A percentile compares a stretch with the other conserved stretches of the same genome.
Evolutionary conservation across 2,113 vertebrate species (phyloP).

Genomic region (Paracyprichromis sp.): DNA sequence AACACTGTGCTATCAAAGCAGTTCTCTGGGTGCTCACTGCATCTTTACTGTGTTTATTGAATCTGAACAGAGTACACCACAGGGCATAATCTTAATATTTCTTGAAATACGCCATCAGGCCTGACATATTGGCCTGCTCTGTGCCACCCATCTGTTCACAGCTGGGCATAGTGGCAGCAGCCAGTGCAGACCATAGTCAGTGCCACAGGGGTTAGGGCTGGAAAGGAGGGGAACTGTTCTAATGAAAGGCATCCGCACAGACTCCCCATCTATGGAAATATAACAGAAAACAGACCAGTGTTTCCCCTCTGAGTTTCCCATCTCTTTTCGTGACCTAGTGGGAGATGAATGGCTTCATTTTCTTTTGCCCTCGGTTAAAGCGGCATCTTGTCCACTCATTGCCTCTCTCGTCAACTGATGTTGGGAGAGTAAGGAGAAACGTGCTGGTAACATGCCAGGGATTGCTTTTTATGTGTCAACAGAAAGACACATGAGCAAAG

Average conservation of each 20-base stretch:
- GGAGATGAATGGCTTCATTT: slow-evolving; percentile 64
- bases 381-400: slow-evolving; percentile 40
- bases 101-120: slow-evolving; percentile 27
- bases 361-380: slow-evolving; percentile 60
- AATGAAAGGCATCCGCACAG: neutral
- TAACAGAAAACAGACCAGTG: slow-evolving; percentile 17
- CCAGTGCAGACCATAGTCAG: neutral
- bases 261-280: slow-evolving; percentile 10
- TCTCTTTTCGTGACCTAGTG: slow-evolving; percentile 41
- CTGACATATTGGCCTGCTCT: slow-evolving; percentile 28
- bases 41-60: slow-evolving; percentile 6
- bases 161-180: neutral
- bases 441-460: slow-evolving; percentile 30
- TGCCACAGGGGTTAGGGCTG: slow-evolving; percentile 7
- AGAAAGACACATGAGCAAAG: slow-evolving; percentile 50
- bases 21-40: neutral
- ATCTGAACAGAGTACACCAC: neutral
- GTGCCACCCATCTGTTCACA: slow-evolving; percentile 32
- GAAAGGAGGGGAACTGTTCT: neutral
- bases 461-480: slow-evolving; percentile 44
- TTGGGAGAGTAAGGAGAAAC: slow-evolving; percentile 23
- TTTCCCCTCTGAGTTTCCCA: slow-evolving; percentile 21
- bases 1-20: neutral
- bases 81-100: slow-evolving; percentile 14
- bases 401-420: slow-evolving; percentile 30